phyloP scores from a whole-genome alignment of 1,140 invertebrate species.

The Leptinotarsa defecta region DNA sequence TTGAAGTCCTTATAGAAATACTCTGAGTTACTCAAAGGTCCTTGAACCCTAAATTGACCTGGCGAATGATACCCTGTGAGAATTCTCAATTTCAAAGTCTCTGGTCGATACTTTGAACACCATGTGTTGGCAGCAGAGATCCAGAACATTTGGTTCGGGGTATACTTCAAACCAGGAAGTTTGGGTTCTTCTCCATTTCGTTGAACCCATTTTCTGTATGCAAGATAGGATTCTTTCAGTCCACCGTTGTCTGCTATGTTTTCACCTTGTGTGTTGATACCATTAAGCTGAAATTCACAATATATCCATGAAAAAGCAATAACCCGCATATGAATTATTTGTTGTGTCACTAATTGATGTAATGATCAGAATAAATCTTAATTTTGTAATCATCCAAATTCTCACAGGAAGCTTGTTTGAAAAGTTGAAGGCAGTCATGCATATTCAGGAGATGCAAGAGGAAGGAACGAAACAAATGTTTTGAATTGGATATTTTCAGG shows the following conservation, averaged over 20 bases:
- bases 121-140: conserved; percentile 71
- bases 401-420: too few species aligned
- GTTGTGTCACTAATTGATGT: too few species aligned
- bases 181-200: conserved; percentile 53
- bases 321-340: neutral
- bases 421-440: too few species aligned
- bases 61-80: conserved; percentile 80
- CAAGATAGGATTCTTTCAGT: conserved; percentile 66
- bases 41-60: conserved; percentile 80
- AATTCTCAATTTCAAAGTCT: conserved; percentile 74
- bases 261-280: conserved; percentile 67
- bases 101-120: conserved; percentile 71
- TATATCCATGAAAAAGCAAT: neutral
- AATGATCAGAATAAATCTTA: too few species aligned
- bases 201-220: conserved; percentile 58
- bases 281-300: conserved; percentile 60
- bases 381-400: too few species aligned
- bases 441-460: too few species aligned
- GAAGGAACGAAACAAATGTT: too few species aligned
- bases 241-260: conserved; percentile 75
- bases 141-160: conserved; percentile 75
- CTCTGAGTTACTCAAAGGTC: conserved; percentile 86
- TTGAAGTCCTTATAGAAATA: conserved; percentile 88
- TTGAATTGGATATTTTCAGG: too few species aligned
- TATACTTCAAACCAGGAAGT: conserved; percentile 58